Conservation (phyloP, 2,888 invertebrate species). For the Muscina levida region DNA sequence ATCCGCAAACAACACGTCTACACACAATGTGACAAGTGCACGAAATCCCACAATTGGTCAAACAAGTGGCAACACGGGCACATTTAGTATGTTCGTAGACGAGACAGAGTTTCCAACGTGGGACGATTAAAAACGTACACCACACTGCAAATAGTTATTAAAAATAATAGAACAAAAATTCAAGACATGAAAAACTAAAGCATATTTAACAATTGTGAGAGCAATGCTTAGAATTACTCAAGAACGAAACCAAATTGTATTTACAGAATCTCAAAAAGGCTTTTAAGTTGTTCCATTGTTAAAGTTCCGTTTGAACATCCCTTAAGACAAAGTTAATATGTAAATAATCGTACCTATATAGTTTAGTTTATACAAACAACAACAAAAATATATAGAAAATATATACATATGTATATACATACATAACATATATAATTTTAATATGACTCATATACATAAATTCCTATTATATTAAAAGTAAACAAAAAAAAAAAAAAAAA, state of each 20-base stretch:
- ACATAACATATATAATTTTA: background rate
- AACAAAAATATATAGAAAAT: slow-evolving; percentile 20
- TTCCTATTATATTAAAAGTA: too few species aligned
- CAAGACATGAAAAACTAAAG: slow-evolving; percentile 15
- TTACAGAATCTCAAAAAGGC: background rate
- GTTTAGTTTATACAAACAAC: slow-evolving; percentile 35
- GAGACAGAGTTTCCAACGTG: slow-evolving; percentile 84
- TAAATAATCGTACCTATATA: slow-evolving; percentile 48
- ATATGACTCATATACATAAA: background rate
- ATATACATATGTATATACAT: slow-evolving; percentile 35
- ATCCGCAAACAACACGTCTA: slow-evolving; percentile 72
- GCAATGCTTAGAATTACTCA: slow-evolving; percentile 56
- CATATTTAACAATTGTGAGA: slow-evolving; percentile 43
- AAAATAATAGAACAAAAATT: slow-evolving; percentile 48
- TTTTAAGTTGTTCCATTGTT: slow-evolving; percentile 15
- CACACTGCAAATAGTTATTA: slow-evolving; percentile 22
- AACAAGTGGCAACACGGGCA: slow-evolving; percentile 71
- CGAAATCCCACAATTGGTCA: slow-evolving; percentile 71
- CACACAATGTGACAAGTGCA: slow-evolving; percentile 68
- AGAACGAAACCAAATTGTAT: slow-evolving; percentile 24
- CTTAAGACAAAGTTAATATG: slow-evolving; percentile 39
- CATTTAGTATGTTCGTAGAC: slow-evolving; percentile 82
- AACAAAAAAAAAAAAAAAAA: too few species aligned
- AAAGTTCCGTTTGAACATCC: background rate
- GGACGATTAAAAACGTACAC: slow-evolving; percentile 82